Evolutionary conservation across 2,888 invertebrate genomes (phyloP), one percentile per base, ranked within the genome.

Genomic region (Belgica antarctica): DNA sequence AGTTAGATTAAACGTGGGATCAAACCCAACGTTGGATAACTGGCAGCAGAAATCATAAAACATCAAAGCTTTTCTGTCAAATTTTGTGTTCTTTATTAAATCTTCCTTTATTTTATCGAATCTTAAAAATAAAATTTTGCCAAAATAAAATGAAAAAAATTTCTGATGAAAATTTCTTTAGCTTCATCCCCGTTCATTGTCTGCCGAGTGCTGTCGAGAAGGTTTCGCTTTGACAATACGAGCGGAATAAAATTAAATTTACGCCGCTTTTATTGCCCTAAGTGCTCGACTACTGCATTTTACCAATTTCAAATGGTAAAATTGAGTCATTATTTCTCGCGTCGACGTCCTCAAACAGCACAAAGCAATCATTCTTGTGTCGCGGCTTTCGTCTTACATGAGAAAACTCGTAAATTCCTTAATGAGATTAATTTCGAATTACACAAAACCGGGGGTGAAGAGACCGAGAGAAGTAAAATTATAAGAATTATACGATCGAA

Each of bases 291-390:
- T 41, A 63, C 36, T 41, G 19, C 63, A 34, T 63, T 63, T 36
- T 24, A 63, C 63, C 19, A 63, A 41, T 36, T 28, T 15, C 41
- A 24, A 36, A 34, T 36, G 46, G 25, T 63, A 24, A 36, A 47
- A 66, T 66, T 66, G 47, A 46, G 65, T 47, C 25, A 41, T 4
- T 41, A 3, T 66, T 63, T 63, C 17, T n/a, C 8, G 15, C n/a
- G 8, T 34, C 47, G n/a, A n/a, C n/a, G 31, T 68, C 68, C 68
- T 68, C 68, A 57, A 47, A 28, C 52, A 68, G 68, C 68, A 68
- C 57, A 46, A 3, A 4, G 17, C 3, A 47, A 31, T 31, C 34
- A 5, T 10, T 5, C 41, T 41, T 34, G 34, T 8, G 7, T 34
- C 12, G 34, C n/a, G n/a, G n/a, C n/a, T n/a, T n/a, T n/a, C n/a